These are phyloP conservation scores for Chelonia mydas DNA, from an alignment of 2,797 vertebrate species.

Conservation along the genomic window DNA sequence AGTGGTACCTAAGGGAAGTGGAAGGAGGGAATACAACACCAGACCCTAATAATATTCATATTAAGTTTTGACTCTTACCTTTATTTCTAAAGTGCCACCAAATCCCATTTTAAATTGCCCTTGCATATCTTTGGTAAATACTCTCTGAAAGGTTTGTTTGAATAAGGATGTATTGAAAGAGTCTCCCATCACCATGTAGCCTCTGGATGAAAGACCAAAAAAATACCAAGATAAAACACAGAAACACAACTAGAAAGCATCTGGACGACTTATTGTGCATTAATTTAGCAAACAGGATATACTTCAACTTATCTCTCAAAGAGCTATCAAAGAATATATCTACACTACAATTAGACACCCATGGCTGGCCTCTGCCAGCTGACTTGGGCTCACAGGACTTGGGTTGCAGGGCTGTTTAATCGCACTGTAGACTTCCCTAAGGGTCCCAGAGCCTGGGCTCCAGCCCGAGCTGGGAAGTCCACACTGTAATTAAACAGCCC, in stretches of 20 bases:
- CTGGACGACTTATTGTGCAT: neutral
- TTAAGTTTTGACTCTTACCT: constrained; percentile 82
- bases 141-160: constrained; percentile 97
- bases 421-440: neutral
- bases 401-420: neutral
- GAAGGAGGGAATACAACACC: neutral
- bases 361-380: neutral
- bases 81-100: constrained; percentile 94
- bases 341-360: neutral
- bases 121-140: constrained; percentile 94
- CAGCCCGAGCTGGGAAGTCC: neutral
- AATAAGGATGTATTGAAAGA: constrained; percentile 98
- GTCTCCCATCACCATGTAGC: constrained; percentile 98
- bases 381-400: neutral
- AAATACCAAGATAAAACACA: neutral
- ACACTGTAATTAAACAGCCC: neutral
- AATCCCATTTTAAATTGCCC: constrained; percentile 97
- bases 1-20: neutral
- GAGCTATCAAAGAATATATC: neutral
- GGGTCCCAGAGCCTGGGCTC: neutral
- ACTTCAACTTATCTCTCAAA: neutral
- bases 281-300: neutral
- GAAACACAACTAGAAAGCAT: neutral
- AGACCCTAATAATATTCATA: neutral
- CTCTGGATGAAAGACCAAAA: constrained; percentile 80